Evolutionary conservation across 2,113 vertebrate species (phyloP), one percentile per base, ranked within the genome.

Genomic region (Nannobrachium achirus): DNA sequence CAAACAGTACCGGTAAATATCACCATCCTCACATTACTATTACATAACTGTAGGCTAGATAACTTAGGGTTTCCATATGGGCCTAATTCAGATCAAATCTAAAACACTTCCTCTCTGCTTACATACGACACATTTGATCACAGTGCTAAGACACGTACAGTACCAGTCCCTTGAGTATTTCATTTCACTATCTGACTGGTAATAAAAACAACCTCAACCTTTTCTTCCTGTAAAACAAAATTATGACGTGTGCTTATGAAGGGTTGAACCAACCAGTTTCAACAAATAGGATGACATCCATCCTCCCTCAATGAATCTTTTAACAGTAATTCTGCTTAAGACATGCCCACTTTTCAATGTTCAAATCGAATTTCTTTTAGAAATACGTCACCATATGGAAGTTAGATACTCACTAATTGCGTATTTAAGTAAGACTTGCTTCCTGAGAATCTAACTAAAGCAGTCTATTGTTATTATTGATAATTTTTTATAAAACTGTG

Each of bases 91-190:
- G 8, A 50, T 7, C 46, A 6, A 64, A 38, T 50, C 7, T 15
- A 66, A 33, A 41, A 56, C 8, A 0, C 18, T 25, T 41, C 52
- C 10, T 63, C 69, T 75, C 20, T 60, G 69, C 56, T 72, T 66
- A 75, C 63, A 88, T 52, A 76, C 1, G 67, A 73, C 8, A 75
- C 52, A 74, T 52, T 13, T 63, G 41, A 38, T 40, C 55, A 66
- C 51, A 70, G 67, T 66, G 51, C 44, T 56, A 7, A 76, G 48
- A 78, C 73, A 76, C 58, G 69, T 61, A 60, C 70, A 78, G 59
- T 69, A 57, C 11, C 14, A 15, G 70, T 59, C 18, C 7, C 53
- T 15, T 40, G 41, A 19, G 14, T 20, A 53, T 40, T 48, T 65
- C 18, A 48, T 15, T 8, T 2, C n/a, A 46, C 18, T 15, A 9